Percentiles rank a stretch among this genome's conserved stretches.
These are phyloP conservation scores for Diachasma alloeum DNA, from an alignment of 1,140 invertebrate genomes.

Conservation along the genomic window DNA sequence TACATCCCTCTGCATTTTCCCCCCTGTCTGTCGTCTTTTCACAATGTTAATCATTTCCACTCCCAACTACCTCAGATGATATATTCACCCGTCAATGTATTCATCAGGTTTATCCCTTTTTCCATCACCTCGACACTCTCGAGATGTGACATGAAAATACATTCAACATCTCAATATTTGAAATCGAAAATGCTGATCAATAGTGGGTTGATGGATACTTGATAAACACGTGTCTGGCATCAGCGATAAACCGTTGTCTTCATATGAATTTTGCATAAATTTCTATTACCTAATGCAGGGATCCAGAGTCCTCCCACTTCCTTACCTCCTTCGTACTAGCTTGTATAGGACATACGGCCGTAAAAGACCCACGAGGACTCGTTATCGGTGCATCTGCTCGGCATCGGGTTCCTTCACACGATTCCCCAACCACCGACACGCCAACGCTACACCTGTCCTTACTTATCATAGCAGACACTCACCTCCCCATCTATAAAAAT, in stretches of 20 bases:
- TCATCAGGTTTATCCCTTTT: neutral
- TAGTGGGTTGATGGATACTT: neutral
- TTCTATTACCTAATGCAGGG: conserved; percentile 10
- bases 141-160: neutral
- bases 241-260: neutral
- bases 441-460: conserved; percentile 21
- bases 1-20: neutral
- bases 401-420: conserved; percentile 16
- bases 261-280: conserved; percentile 11
- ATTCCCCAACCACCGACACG: conserved; percentile 16
- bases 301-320: neutral
- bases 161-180: neutral
- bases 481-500: conserved; percentile 11
- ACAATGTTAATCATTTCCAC: conserved; percentile 16
- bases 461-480: conserved; percentile 23
- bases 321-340: neutral
- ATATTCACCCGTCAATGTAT: neutral
- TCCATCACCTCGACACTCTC: neutral
- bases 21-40: conserved; percentile 7
- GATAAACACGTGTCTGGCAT: neutral
- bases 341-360: neutral
- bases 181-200: neutral
- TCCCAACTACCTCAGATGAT: neutral
- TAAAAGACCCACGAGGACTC: conserved; percentile 23
- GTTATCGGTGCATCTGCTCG: conserved; percentile 29